Conservation (phyloP, 2,797 vertebrate genomes). For the Phrynocephalus guinanensis region DNA sequence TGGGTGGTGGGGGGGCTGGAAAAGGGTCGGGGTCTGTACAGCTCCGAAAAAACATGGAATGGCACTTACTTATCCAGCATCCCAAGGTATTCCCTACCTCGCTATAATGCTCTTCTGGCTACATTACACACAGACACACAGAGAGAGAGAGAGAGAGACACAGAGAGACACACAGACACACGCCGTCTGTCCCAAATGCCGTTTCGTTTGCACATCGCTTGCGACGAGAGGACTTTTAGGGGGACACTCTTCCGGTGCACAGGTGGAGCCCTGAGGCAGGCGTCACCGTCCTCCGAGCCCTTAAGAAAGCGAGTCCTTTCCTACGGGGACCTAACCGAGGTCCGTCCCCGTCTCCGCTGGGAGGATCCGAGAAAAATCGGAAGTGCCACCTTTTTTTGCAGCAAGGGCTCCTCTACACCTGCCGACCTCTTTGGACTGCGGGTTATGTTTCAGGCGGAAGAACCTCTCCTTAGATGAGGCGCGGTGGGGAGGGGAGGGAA, state of each 20-base stretch:
- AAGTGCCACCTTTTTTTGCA: neutral
- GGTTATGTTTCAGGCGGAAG: neutral
- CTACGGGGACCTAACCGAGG: no score
- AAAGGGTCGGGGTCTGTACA: no score
- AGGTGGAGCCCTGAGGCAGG: neutral
- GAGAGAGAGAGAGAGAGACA: no score
- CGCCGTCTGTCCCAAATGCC: neutral
- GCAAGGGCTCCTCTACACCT: no score
- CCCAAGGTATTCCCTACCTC: no score
- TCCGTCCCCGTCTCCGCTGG: no score
- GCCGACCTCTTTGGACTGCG: neutral
- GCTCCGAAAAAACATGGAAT: no score
- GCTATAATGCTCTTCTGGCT: neutral
- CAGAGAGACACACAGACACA: neutral
- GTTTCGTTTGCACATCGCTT: neutral
- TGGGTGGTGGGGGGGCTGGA: no score
- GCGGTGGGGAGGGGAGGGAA: no score
- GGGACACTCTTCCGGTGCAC: neutral
- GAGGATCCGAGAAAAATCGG: neutral
- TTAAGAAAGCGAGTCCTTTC: no score
- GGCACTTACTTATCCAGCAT: no score
- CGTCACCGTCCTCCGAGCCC: no score
- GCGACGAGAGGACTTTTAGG: neutral
- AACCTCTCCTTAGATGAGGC: neutral
- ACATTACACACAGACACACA: neutral